phyloP scores from a whole-genome alignment of 1,140 invertebrate genomes.

The Heliothis virescens region DNA sequence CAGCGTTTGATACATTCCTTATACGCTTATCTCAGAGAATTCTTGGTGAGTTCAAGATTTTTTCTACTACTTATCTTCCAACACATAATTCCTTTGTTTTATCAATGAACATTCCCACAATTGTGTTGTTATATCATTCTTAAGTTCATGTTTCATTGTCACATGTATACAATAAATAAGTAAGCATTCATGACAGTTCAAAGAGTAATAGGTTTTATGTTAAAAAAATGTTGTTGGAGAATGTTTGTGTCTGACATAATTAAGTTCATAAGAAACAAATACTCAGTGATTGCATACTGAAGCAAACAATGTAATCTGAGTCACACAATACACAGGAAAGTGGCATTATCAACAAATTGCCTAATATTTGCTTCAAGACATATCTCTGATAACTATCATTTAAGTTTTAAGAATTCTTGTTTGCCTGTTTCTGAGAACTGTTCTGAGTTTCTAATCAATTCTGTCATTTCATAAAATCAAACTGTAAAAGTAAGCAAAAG shows the following conservation, averaged over 20 bases:
- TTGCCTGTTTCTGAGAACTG: too few relatives aligned
- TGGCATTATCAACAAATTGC: not conserved
- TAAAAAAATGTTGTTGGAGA: not conserved
- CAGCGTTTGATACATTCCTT: not conserved
- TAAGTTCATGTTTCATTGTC: slow-evolving; percentile 10
- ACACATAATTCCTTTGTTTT: slow-evolving; percentile 33
- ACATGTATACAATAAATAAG: not conserved
- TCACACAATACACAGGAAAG: not conserved
- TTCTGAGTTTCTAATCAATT: too few relatives aligned
- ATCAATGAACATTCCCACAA: slow-evolving; percentile 9
- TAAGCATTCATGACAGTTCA: not conserved
- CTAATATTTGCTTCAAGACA: slow-evolving; percentile 13
- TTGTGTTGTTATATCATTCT: slow-evolving; percentile 31
- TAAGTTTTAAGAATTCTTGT: too few relatives aligned
- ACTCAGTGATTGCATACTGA: not conserved
- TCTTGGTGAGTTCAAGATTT: not conserved
- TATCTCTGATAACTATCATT: not conserved
- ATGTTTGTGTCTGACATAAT: not conserved
- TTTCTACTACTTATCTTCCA: not conserved
- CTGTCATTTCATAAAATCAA: too few relatives aligned
- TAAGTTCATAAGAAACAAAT: not conserved
- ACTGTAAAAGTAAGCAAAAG: too few relatives aligned
- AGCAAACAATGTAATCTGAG: slow-evolving; percentile 16
- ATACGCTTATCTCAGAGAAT: not conserved
- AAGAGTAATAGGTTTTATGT: not conserved